Evolutionary conservation across 2,888 invertebrate genomes (phyloP), one percentile per base, ranked within the genome.

Genomic region (Xylocampa areola): DNA sequence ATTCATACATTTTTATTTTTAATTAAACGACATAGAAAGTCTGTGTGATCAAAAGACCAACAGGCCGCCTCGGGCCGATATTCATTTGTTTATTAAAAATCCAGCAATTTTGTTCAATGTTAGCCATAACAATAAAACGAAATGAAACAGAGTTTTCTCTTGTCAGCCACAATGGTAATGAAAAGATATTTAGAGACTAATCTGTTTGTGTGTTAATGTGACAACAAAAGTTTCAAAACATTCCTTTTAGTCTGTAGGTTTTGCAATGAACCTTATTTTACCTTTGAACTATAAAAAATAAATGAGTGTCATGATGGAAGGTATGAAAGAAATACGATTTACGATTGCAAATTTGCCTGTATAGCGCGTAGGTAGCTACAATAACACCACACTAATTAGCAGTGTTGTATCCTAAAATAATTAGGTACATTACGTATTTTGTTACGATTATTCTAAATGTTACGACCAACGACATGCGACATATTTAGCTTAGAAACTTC

Each of bases 101-200:
- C 63, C 35, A 11, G 45, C 25, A 13, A 23, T 47, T 66, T 71
- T 57, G 65, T 54, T 60, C 41, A 68, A 64, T 59, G 57, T 57
- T 27, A 30, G 13, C 30, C 19, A 32, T 58, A 50, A 62, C 48
- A 66, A 63, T 66, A 51, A 66, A 59, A 11, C 35, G 37, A 59
- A 73, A 64, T 69, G 47, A 55, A 60, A 73, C 47, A 39, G 40
- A 41, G 21, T 60, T 55, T 60, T 61, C 36, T 60, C 41, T 64
- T 52, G 23, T 57, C 11, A 43, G 19, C 23, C 36, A 48, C 35
- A 53, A 45, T 32, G 44, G 32, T 57, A 51, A 73, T 73, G 48
- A 61, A 48, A 53, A 53, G 40, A 36, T 37, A 69, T 69, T 69
- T 65, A 16, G 40, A 32, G 11, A 53, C 55, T 61, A 65, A 52